Base-by-base conservation (phyloP, 2,797 vertebrate species). In the Graptemys geographica region DNA sequence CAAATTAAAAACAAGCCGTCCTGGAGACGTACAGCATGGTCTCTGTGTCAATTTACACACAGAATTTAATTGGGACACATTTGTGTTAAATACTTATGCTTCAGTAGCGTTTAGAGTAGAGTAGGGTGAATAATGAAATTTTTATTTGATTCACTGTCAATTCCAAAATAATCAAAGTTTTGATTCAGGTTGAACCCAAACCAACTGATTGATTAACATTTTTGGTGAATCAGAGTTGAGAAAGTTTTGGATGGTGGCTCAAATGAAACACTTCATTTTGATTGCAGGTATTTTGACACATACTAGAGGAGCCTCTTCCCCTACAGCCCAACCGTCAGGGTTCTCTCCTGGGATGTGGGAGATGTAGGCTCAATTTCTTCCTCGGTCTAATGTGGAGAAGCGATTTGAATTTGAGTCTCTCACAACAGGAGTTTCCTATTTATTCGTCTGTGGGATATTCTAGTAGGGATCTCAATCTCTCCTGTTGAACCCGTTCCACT, bases 1-100 rank as follows among this genome's bases (percentile, higher is more conserved):
- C 15, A 47, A 92, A 97, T 95, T 79, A 65, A 95, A 97, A 62
- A 0, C 94, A 96, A 94, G 93, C 56, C 25, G 93, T 93, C 59
- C 55, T 55, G 27, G 23, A 13, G 4, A 37, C 3, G 23, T 69
- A n/a, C 57, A 72, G 8, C 15, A 78, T 1, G 3, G 51, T 25
- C 28, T 5, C 37, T 57, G 11, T 41, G 37, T n/a, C 23, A 25
- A 78, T 80, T 80, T 44, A 10, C 0, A 0, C 56, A 72, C 10
- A n/a, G 1, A 51, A 11, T 86, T 87, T 15, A 41, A 79, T 11
- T 51, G 23, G 1, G 15, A 9, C 2, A 88, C 25, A 57, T 23
- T 11, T 3, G 81, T 13, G 41, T 4, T 28, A 79, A 79, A 52
- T 11, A 52, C 11, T 23, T 11, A 11, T 31, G 31, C 19, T 79